phyloP scores from a whole-genome alignment of 2,888 invertebrate species.

The Germaria angustata region DNA sequence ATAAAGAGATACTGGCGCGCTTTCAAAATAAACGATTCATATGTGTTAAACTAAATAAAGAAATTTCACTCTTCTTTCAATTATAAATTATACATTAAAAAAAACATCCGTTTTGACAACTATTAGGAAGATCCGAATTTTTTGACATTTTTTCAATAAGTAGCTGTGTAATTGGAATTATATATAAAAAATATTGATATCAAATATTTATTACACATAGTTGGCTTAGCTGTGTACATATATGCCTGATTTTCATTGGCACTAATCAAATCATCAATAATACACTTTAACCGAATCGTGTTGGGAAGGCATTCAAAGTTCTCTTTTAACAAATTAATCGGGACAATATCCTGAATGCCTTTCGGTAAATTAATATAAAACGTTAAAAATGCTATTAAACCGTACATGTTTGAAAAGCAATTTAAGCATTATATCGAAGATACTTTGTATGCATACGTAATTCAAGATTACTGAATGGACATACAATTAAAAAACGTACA shows the following conservation, averaged over 20 bases:
- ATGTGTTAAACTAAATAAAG: not conserved
- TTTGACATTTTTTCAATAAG: not conserved
- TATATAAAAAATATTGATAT: not conserved
- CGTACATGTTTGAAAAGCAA: not conserved
- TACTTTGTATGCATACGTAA: not conserved
- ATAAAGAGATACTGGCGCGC: no score
- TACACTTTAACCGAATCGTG: no score
- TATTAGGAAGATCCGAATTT: not conserved
- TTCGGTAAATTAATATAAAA: no score
- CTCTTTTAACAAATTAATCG: no score
- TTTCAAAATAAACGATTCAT: not conserved
- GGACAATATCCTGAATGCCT: no score
- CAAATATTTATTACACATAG: no score
- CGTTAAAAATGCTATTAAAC: not conserved
- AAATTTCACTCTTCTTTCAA: not conserved
- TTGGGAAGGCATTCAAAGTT: no score
- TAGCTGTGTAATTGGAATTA: not conserved
- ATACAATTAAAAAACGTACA: no score
- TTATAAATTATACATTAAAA: not conserved
- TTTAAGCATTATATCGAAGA: not conserved
- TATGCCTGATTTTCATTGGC: no score
- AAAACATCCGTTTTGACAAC: not conserved
- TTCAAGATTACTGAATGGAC: no score
- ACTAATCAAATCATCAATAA: no score
- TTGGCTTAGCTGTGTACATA: no score